These are phyloP conservation scores for human (Homo sapiens) DNA, from an alignment of 2,113 vertebrate species.

Conservation along the genomic window DNA sequence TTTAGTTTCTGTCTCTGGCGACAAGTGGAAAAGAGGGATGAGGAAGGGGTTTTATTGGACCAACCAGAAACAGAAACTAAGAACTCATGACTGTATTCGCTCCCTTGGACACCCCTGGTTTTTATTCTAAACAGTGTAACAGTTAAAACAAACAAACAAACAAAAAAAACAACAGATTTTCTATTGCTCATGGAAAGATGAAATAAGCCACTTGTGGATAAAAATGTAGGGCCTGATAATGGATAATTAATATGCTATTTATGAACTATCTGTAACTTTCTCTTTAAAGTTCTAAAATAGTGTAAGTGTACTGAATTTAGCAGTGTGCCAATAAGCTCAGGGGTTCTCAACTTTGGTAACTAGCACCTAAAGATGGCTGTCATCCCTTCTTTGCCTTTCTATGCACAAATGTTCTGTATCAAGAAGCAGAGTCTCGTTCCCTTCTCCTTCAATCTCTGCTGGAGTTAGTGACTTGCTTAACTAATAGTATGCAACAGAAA, in stretches of 20 bases:
- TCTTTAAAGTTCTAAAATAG: constrained; percentile 15
- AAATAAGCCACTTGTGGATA: constrained; percentile 35
- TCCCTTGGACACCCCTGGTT: no score
- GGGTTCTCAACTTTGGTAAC: neutral
- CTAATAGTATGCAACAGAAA: neutral
- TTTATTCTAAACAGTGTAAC: neutral
- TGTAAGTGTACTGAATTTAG: neutral
- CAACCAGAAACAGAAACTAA: no score
- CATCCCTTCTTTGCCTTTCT: neutral
- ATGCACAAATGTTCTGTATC: neutral
- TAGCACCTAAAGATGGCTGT: neutral
- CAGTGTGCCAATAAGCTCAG: neutral
- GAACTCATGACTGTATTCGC: no score
- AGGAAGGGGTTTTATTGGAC: no score
- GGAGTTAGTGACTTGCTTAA: neutral
- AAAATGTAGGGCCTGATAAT: neutral
- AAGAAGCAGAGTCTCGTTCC: neutral
- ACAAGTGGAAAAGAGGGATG: no score
- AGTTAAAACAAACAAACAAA: neutral
- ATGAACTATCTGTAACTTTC: neutral
- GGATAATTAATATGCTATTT: neutral
- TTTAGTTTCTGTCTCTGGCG: no score
- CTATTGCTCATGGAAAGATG: neutral
- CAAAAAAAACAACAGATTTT: neutral
- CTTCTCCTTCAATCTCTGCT: neutral